phyloP scores from a whole-genome alignment of 2,797 vertebrate genomes.

The Cyprinella venusta region DNA sequence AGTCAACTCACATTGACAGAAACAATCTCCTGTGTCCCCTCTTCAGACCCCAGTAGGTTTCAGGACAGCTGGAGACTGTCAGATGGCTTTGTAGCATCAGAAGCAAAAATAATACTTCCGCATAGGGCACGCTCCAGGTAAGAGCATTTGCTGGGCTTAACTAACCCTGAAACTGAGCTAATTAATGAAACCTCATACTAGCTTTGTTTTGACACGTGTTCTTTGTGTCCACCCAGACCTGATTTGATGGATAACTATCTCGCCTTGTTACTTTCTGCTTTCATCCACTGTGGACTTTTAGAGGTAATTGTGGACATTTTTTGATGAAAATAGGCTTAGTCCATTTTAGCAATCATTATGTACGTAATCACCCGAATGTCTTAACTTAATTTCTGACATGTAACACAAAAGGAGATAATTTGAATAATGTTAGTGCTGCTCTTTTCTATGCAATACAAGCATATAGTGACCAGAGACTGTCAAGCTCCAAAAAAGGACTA shows the following conservation, averaged over 20 bases:
- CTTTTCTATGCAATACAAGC: neutral
- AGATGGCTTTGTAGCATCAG: constrained; percentile 96
- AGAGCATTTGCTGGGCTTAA: constrained; percentile 25
- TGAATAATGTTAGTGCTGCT: neutral
- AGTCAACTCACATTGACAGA: neutral
- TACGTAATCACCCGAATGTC: neutral
- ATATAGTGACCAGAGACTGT: neutral
- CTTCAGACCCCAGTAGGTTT: constrained; percentile 91
- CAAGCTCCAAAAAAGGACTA: neutral
- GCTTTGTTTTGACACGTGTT: constrained; percentile 3
- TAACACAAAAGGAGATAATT: neutral
- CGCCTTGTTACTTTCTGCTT: constrained; percentile 93
- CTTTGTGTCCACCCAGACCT: constrained; percentile 75
- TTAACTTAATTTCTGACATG: neutral
- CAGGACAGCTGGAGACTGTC: constrained; percentile 97
- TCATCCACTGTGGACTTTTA: constrained; percentile 92
- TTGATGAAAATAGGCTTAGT: neutral
- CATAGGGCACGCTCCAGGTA: constrained; percentile 96
- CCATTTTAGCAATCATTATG: neutral
- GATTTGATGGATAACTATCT: constrained; percentile 99
- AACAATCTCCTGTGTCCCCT: neutral
- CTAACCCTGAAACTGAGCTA: neutral
- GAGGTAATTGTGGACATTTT: constrained; percentile 79
- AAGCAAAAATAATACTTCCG: constrained; percentile 95
- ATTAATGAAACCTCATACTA: neutral